Conservation (phyloP, 1,140 invertebrate genomes). For the Campoletis sonorensis region DNA sequence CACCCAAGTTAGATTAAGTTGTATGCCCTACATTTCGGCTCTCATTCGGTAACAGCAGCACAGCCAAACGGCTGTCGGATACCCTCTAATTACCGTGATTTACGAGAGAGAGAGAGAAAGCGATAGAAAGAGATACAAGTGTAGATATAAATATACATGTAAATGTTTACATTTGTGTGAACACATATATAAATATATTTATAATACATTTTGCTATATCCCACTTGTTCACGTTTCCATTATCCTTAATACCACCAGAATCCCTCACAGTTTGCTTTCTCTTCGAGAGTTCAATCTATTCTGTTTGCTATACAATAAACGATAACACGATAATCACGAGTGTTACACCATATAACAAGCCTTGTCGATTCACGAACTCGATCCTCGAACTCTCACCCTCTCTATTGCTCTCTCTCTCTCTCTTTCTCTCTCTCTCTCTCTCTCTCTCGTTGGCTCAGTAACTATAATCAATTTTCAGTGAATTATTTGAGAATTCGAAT, state of each 20-base stretch:
- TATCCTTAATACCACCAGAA: conserved; percentile 28
- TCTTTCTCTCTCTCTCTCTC: no score
- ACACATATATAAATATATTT: no score
- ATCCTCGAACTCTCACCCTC: neutral
- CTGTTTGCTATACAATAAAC: conserved; percentile 24
- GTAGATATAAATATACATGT: conserved; percentile 2
- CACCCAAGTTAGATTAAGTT: conserved; percentile 56
- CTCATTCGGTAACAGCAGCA: conserved; percentile 43
- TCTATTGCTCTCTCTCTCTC: neutral
- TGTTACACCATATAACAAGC: conserved; percentile 1
- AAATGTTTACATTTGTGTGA: conserved; percentile 12
- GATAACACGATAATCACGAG: conserved; percentile 23
- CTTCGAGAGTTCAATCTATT: conserved; percentile 19
- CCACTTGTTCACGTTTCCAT: conserved; percentile 29
- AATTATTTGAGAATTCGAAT: no score
- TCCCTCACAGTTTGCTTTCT: conserved; percentile 3
- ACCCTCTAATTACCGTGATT: conserved; percentile 56
- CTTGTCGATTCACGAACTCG: neutral
- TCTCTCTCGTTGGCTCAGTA: no score
- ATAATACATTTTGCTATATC: conserved; percentile 7
- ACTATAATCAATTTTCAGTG: no score
- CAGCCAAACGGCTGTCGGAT: conserved; percentile 50
- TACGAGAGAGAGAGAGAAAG: conserved; percentile 36
- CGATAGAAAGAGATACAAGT: neutral
- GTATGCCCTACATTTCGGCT: conserved; percentile 48